Evolutionary conservation across 1,140 invertebrate species (phyloP).

Genomic region (Drosophila miranda): DNA sequence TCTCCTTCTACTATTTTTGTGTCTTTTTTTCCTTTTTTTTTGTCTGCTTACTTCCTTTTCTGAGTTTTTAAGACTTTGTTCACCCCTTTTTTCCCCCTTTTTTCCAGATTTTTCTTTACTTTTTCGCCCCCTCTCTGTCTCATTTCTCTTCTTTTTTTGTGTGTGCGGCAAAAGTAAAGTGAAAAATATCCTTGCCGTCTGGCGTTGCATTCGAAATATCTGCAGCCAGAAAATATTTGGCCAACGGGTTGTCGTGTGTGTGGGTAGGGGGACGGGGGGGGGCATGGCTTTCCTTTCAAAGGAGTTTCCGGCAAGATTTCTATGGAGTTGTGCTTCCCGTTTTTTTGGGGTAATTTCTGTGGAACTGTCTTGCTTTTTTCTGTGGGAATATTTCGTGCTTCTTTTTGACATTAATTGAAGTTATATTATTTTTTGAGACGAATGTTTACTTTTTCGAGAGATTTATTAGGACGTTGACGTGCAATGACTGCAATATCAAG

Average conservation of each 20-base stretch:
- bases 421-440: background rate
- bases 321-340: constrained; percentile 3
- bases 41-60: constrained; percentile 2
- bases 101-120: no score
- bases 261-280: constrained; percentile 16
- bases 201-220: constrained; percentile 65
- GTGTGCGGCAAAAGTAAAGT: constrained; percentile 40
- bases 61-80: no score
- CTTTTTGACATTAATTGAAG: constrained; percentile 56
- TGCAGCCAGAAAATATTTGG: constrained; percentile 32
- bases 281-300: background rate
- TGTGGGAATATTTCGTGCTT: constrained; percentile 1
- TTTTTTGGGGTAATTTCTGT: background rate
- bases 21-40: constrained; percentile 1
- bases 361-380: background rate
- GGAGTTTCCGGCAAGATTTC: constrained; percentile 45
- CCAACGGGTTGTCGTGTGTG: constrained; percentile 33
- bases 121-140: no score
- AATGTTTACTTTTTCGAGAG: no score
- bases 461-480: no score
- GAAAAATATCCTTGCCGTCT: constrained; percentile 71
- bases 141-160: constrained; percentile 13
- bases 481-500: no score
- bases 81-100: background rate
- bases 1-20: background rate